Base-by-base conservation (phyloP, 2,797 vertebrate species). In the Microhierax caerulescens region DNA sequence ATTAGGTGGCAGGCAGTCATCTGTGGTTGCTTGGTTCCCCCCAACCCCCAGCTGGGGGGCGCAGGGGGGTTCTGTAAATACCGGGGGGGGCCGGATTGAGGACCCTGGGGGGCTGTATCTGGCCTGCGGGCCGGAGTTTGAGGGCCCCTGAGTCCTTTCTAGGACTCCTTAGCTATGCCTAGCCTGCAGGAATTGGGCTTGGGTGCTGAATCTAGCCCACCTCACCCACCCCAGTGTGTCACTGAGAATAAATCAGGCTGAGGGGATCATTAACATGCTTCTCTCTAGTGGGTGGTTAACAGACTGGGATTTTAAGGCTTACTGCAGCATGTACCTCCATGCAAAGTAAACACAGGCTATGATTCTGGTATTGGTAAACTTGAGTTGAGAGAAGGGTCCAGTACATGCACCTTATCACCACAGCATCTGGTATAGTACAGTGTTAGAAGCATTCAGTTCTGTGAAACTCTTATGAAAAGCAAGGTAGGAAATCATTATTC, bases 211-310 rank as follows among this genome's bases (percentile, higher is more conserved):
- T 43, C 21, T 39, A 80, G 18, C 25, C 60, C 43, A 83, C 25
- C 8, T 79, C 0, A 0, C 6, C 16, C 19, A 74, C 32, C 10
- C 20, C 21, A 5, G 1, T 16, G 16, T 67, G 36, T 54, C 70
- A 47, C 4, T 15, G 27, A 34, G 59, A 91, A 32, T 45, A 82
- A 79, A 47, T 70, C 19, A 76, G 43, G 13, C 20, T 76, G 43
- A 56, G 17, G 0, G 10, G 48, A 48, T 83, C 1, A 4, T 65
- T 61, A 54, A 25, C 15, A 13, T 47, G 17, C 22, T 54, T 59
- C 4, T 10, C 56, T 76, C 2, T 0, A 48, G 13, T 21, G 27
- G 5, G 5, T 53, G 16, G 7, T 24, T 41, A 88, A 85, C 0
- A 3, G 34, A 27, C 32, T 24, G 9, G 53, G 25, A 85, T 82